Evolutionary conservation across 1,140 invertebrate species (phyloP), one percentile per base, ranked within the genome.

Genomic region (Euura saliciscinereae): DNA sequence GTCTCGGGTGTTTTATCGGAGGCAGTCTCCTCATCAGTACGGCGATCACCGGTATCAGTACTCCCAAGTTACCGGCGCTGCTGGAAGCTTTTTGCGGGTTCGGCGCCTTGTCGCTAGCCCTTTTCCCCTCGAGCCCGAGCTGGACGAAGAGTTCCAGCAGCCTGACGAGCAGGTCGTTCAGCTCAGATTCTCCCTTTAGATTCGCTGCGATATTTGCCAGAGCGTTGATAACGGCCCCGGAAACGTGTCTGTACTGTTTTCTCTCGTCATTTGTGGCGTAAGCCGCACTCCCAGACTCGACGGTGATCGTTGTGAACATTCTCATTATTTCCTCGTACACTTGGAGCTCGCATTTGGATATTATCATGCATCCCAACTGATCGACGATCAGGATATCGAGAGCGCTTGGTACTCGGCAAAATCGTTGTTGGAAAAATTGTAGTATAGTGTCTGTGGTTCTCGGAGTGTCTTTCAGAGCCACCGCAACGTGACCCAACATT

Each of bases 241-340:
- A 97, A 1, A 99, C 97, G 85, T 99, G 96, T 75, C 95, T 90
- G 80, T 95, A 96, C 79, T 94, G 92, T 77, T 93, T 92, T 74
- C 92, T 90, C 77, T 96, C 93, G 81, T 93, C 92, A 78, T 88
- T 91, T 45, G 90, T 89, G 65, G 92, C 92, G 81, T 99, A 99
- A 0, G 96, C 92, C n/a, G 94, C 90, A 76, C 94, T 96, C 76
- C 96, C 96, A 1, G 97, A 96, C 80, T 98, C 96, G 2, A 99
- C 92, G 0, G 97, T 97, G 69, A 99, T 97, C 79, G 94, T 93
- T 1, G 95, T 97, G 88, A 99, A 99, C 95, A 99, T 98, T 79
- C 96, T 93, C 96, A 99, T 98, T 45, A 99, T 97, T 82, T 98
- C 96, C 76, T 98, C 96, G 81, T 97, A 97, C 10, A 99, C 94